Base-by-base conservation (phyloP, 2,113 vertebrate species). In the Dissostichus mawsoni region DNA sequence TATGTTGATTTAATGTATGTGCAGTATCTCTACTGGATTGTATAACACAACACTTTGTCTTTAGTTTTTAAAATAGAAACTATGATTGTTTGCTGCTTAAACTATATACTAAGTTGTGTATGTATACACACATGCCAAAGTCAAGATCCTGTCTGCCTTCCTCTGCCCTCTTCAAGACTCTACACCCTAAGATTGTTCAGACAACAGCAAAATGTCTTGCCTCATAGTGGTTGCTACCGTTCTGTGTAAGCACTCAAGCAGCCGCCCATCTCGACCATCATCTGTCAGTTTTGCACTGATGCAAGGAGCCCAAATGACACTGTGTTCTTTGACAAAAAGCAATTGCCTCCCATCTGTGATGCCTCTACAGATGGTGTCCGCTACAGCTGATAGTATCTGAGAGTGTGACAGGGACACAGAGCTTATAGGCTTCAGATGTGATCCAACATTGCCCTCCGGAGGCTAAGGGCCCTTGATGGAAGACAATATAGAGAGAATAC, bases 341-440 rank as follows among this genome's bases (percentile, higher is more conserved):
- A 55, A 11, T 52, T 9, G 13, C 29, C 69, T 57, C 62, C 13
- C 10, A 20, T 71, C 69, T 80, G 36, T 59, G 61, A 66, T 41
- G 53, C 48, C 29, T 69, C 29, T 71, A 14, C 52, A 59, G 70
- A 78, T 67, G 63, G 63, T 58, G 53, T 69, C 64, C 29, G 50
- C 67, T 58, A 11, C 74, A 53, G 52, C 59, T n/a, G 20, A 66
- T 18, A 69, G 47, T 71, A 41, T 62, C 62, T 47, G 17, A 41
- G 75, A 59, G 66, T 64, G 66, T 48, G 56, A 56, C 11, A 2
- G 48, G 64, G 71, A 74, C 81, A 16, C 33, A 69, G 69, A 55
- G 62, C 61, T 68, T 58, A 33, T 0, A 44, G 25, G 71, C 76
- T 82, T 75, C 65, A 78, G 13, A 74, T 80, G 59, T 78, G 78